Evolutionary conservation across 2,888 invertebrate genomes (phyloP), one percentile per base, ranked within the genome.

Genomic region (Heliconius ethilla): DNA sequence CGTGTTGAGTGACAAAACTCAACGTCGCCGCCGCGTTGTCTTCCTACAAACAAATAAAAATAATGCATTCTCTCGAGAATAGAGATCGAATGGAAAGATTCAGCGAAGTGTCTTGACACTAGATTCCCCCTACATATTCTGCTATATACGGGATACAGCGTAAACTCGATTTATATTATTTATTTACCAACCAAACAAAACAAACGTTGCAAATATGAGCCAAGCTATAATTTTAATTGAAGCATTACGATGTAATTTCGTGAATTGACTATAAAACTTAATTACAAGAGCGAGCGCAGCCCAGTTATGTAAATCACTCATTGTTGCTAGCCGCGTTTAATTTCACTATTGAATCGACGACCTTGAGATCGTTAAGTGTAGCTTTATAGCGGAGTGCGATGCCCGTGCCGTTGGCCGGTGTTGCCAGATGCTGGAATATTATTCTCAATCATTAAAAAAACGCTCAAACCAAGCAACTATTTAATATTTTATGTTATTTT

Each of bases 271-370:
- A 81, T 86, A 86, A 89, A 86, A 88, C 86, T 88, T 89, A 90
- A 91, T 90, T 89, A 40, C 25, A 90, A 87, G 86, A 86, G 84
- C 86, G 86, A 84, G 84, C 83, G 82, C 83, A 84, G 86, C 86
- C 86, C 86, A 87, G 87, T 89, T 89, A 91, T 91, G 90, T 87
- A 90, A 91, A 91, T 89, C 83, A 85, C 81, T 82, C 87, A 88
- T 88, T 92, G 92, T 92, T 91, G 89, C 92, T 86, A 91, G 86
- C 91, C 89, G 85, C 85, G 81, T 82, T 81, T 81, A 82, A 83
- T 84, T 84, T 84, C 84, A 82, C 83, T 83, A 82, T 80, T 79
- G 81, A 79, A 76, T 40, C 79, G 73, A 75, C 80, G 83, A 82
- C 84, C 84, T 84, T 84, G 84, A 70, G 79, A 81, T 76, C 80